Evolutionary conservation across 2,888 invertebrate species (phyloP), one percentile per base, ranked within the genome.

Genomic region (Buathra laborator): DNA sequence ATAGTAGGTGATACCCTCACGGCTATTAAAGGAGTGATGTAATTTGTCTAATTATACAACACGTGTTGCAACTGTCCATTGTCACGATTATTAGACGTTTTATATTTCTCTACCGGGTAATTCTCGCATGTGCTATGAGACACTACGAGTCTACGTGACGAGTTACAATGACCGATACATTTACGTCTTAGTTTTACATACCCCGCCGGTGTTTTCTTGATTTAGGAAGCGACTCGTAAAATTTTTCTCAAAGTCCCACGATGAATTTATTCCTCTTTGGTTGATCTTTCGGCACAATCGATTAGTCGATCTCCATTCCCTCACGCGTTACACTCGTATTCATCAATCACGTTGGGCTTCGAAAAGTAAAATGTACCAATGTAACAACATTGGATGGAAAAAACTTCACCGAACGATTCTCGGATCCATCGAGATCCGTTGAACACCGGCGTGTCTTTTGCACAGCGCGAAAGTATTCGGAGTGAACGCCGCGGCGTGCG

Each of bases 11-110:
- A 64, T 37, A 66, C 48, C 75, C 48, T 66, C 70, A 24, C 10
- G 59, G 72, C 74, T 74, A 84, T 84, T 74, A 68, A 62, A 62
- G 62, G 5, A 68, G 62, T 84, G 84, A 84, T 77, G 84, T 76
- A 84, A 84, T 53, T 53, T 62, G 46, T 70, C 77, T 84, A 74
- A 84, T 84, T 77, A 72, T 59, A 77, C 67, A 59, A 14, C 68
- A 64, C 81, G 66, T 46, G 56, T 24, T 14, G 46, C 66, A 72
- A 72, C 51, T 84, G 81, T 48, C 46, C 19, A 81, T 81, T 81
- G 81, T 84, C 84, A 81, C 24, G 68, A 70, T 64, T 77, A 74
- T 81, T 56, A 78, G 56, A 72, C 32, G 16, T 77, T 74, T 48
- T 53, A 74, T 81, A 72, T 67, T 72, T 80, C 81, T 71, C 32